Evolutionary conservation across 2,888 invertebrate species (phyloP).

Genomic region (Lacanobia oleracea): DNA sequence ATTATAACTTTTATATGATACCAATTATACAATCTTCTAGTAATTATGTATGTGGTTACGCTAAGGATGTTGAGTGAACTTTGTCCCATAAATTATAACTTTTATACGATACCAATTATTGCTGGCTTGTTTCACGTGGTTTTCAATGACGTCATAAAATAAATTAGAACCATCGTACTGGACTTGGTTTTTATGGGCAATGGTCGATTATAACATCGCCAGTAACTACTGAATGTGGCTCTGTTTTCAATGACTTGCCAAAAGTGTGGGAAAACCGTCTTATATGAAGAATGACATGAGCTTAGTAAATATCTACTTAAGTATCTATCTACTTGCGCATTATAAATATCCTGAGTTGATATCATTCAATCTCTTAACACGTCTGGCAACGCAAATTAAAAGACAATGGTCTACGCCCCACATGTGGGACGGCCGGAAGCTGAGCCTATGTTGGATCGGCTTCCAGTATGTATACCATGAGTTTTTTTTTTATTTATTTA

Average conservation of each 20-base stretch:
- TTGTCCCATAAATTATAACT: slow-evolving; percentile 20
- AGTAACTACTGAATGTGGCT: neutral
- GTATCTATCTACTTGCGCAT: neutral
- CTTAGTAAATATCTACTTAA: neutral
- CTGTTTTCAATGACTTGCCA: slow-evolving; percentile 24
- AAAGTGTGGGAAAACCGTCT: slow-evolving; percentile 21
- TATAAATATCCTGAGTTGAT: neutral
- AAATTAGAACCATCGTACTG: neutral
- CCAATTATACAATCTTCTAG: neutral
- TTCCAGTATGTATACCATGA: no score
- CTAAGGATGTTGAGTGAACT: slow-evolving; percentile 7
- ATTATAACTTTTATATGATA: no score
- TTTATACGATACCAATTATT: neutral
- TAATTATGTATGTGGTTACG: neutral
- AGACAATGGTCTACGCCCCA: no score
- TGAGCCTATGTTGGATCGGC: no score
- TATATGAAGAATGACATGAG: neutral
- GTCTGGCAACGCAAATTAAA: no score
- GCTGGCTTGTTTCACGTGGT: slow-evolving; percentile 1
- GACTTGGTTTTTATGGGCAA: slow-evolving; percentile 5
- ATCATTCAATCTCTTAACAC: neutral
- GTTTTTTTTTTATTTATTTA: no score
- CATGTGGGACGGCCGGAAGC: no score
- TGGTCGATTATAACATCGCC: neutral
- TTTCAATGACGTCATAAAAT: neutral